phyloP scores from a whole-genome alignment of 1,140 invertebrate species.

The Polyergus mexicanus region DNA sequence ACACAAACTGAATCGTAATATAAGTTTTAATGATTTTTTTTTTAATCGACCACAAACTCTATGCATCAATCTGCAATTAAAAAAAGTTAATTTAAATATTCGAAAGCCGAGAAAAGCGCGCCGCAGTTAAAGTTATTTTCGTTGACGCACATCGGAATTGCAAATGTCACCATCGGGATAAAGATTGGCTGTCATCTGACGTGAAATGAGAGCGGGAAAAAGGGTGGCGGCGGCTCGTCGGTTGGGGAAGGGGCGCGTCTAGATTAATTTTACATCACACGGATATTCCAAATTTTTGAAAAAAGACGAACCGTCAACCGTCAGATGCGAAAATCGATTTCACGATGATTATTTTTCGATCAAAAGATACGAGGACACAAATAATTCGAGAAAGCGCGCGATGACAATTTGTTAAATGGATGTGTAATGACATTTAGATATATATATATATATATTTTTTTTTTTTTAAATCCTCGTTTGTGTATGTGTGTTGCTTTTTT shows the following conservation, averaged over 20 bases:
- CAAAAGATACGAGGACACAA: not conserved
- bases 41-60: too few relatives aligned
- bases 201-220: constrained; percentile 72
- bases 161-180: constrained; percentile 85
- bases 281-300: constrained; percentile 22
- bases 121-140: not conserved
- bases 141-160: constrained; percentile 82
- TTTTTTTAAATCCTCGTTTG: constrained; percentile 1
- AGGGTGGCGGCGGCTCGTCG: not conserved
- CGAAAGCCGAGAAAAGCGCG: not conserved
- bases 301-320: not conserved
- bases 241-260: not conserved
- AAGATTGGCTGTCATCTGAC: constrained; percentile 86
- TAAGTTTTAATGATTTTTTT: too few relatives aligned
- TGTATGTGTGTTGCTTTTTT: not conserved
- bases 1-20: too few relatives aligned
- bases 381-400: not conserved
- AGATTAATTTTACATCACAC: constrained; percentile 32
- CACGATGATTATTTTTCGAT: constrained; percentile 11
- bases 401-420: constrained; percentile 8
- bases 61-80: too few relatives aligned
- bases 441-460: too few relatives aligned
- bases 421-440: not conserved
- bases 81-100: too few relatives aligned
- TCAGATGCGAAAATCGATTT: constrained; percentile 20